Percentiles rank a stretch among this genome's conserved stretches.
Conservation (phyloP, 2,113 vertebrate species). For the Rhombomys opimus region DNA sequence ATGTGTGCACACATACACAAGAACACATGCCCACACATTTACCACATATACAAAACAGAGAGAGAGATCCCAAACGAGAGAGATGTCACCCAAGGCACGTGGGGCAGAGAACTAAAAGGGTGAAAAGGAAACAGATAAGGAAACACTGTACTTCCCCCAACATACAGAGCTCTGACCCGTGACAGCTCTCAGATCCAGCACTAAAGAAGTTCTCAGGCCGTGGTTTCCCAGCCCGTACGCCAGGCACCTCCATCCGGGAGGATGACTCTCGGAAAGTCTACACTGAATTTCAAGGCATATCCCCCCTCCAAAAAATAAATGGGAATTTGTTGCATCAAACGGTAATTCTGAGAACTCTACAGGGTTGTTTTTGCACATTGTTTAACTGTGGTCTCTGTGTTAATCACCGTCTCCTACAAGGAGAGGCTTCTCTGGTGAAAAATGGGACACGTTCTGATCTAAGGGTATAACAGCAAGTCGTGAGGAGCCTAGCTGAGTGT, state of each 20-base stretch:
- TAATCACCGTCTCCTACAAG: neutral
- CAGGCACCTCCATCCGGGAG: neutral
- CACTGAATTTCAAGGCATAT: neutral
- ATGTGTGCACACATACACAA: neutral
- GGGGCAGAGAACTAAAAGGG: neutral
- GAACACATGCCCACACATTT: neutral
- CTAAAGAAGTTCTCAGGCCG: neutral
- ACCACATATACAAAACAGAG: neutral
- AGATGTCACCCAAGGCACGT: neutral
- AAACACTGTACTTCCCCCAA: neutral
- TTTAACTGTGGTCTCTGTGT: neutral
- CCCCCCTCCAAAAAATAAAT: neutral
- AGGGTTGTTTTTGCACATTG: neutral
- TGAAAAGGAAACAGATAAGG: neutral
- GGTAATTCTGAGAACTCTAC: neutral
- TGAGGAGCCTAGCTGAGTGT: neutral
- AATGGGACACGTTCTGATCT: neutral
- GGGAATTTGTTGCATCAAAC: neutral
- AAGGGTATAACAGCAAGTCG: neutral
- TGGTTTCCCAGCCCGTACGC: neutral
- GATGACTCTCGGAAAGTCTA: neutral
- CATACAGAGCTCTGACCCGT: neutral
- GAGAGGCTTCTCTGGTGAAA: neutral
- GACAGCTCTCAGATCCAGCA: neutral
- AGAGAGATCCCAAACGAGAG: neutral